Base-by-base conservation (phyloP, 2,797 vertebrate species). In the Enteromius trimaculatus region DNA sequence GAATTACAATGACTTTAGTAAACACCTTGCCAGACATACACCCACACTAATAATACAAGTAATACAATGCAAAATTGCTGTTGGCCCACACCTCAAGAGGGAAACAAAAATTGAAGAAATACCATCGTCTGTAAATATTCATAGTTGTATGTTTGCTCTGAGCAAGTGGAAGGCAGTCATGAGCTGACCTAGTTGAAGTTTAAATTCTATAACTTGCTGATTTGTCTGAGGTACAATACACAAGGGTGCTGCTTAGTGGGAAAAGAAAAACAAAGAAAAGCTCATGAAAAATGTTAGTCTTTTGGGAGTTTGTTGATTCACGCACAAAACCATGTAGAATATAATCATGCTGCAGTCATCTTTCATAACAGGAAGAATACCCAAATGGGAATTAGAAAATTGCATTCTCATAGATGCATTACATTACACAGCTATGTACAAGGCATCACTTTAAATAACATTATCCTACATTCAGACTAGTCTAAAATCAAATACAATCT, bases 91-190 rank as follows among this genome's bases (percentile, higher is more conserved):
- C 39, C 66, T 70, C 17, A 58, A 66, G 14, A 72, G 75, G 49
- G 44, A 42, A 75, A 60, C 8, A 81, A 62, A 69, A 42, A n/a
- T 23, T 66, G 10, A 74, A 58, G 51, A 62, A 82, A 83, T 60
- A 81, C 60, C 68, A 60, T 64, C 62, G 72, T 83, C 37, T 65
- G 86, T 83, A 80, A 87, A 87, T 85, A 83, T 83, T 66, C 53
- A 76, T 71, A 53, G 34, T 49, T 69, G 31, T 79, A 75, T 75
- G 29, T 65, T 80, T 85, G 65, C 42, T 83, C 55, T 77, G 72
- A 72, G 53, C 42, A 37, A 79, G 80, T 71, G 39, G 29, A 85
- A 85, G 44, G 68, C 65, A 83, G 42, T 60, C 47, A 39, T 49
- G 66, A 72, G 69, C 64, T 77, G 83, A 83, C 83, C 83, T 85